Conservation (phyloP, 2,113 vertebrate genomes). For the Sinocyclocheilus anshuiensis region DNA sequence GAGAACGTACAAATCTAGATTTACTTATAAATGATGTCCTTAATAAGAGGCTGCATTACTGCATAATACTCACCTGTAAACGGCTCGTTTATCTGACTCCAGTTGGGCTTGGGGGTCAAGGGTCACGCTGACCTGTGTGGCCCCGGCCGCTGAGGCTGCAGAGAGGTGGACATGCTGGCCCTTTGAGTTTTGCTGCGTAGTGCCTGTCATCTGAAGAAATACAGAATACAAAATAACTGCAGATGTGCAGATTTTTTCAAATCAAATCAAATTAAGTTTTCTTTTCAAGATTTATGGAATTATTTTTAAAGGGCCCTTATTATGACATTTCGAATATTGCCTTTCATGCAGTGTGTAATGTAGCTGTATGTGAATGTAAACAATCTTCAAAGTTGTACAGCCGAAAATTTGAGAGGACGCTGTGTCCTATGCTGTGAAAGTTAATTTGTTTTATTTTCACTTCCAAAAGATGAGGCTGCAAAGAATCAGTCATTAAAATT, state of each 20-base stretch:
- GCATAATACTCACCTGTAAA: conserved; percentile 87
- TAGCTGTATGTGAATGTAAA: too few species aligned
- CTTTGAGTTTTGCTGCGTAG: conserved; percentile 89
- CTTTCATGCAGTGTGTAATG: too few species aligned
- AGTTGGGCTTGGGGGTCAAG: conserved; percentile 94
- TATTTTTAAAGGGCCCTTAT: too few species aligned
- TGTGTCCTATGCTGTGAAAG: too few species aligned
- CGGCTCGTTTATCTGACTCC: conserved; percentile 95
- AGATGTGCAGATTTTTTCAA: background rate
- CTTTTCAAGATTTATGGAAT: too few species aligned
- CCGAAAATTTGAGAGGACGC: too few species aligned
- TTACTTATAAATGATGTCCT: background rate
- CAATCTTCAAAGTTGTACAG: too few species aligned
- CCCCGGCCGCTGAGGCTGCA: conserved; percentile 80
- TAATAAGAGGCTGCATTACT: background rate
- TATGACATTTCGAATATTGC: too few species aligned
- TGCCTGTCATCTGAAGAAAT: conserved; percentile 90
- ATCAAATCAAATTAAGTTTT: too few species aligned
- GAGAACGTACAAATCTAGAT: background rate
- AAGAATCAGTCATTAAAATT: too few species aligned
- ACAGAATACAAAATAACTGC: conserved; percentile 35
- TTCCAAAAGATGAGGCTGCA: too few species aligned
- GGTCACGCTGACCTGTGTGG: conserved; percentile 81
- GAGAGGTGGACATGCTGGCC: conserved; percentile 90
- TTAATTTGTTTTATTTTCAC: too few species aligned